Evolutionary conservation across 2,888 invertebrate genomes (phyloP), one percentile per base, ranked within the genome.

Genomic region (Pyrrhosoma nymphula): DNA sequence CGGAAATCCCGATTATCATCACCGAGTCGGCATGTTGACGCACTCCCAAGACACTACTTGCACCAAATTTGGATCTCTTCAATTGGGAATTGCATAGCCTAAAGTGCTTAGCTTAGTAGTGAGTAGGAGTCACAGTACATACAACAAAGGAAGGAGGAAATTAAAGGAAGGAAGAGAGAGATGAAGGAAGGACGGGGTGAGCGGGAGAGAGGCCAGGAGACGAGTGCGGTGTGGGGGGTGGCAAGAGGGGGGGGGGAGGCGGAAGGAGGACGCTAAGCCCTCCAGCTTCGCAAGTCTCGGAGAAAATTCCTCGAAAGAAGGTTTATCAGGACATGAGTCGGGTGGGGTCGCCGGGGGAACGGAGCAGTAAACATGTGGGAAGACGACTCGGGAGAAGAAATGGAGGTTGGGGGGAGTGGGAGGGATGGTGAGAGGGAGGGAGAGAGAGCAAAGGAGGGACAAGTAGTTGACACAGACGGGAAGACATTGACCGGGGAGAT

Each of bases 271-370:
- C n/a, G 69, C 63, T 93, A 93, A 93, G 93, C 69, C 47, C n/a
- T 60, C 16, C 69, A 23, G 91, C 91, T 91, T 63, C 91, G 75
- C 69, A 93, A 91, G 91, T 91, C 91, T 63, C 91, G 20, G 93
- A 75, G 93, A 93, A 63, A 93, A 69, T 93, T 75, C n/a, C 69
- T 93, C 39, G 93, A 69, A 93, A 93, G 69, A 69, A 93, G 63
- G 93, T 47, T 35, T 63, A 63, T 60, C 39, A 60, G 14, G 60
- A 91, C 30, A 39, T 35, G 93, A 63, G 91, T 30, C 10, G 30
- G 56, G 18, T 26, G 47, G 47, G 47, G 47, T 47, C 8, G 47
- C 2, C 0, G 89, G 89, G 14, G 63, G 91, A 63, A 23, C 60
- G 69, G 69, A 47, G 14, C 82, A 16, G 69, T 69, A 69, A 69